These are phyloP conservation scores for Panzeria rudis DNA, from an alignment of 2,888 invertebrate species.

Conservation along the genomic window DNA sequence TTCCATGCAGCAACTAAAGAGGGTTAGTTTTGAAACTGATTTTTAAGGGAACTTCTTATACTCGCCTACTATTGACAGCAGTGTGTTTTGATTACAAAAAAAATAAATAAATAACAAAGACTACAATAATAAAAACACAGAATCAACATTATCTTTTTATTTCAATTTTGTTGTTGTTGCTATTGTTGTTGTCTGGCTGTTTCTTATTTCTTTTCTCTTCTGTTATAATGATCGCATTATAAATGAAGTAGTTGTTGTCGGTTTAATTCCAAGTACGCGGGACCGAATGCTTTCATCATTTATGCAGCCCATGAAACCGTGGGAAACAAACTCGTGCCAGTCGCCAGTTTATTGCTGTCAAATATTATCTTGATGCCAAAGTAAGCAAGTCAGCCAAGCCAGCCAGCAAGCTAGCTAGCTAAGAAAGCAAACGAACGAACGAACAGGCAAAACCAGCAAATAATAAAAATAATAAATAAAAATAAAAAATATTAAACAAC, in stretches of 20 bases:
- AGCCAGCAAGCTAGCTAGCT: slow-evolving; percentile 40
- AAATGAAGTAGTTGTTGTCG: slow-evolving; percentile 72
- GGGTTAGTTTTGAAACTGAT: too few species aligned
- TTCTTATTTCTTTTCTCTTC: slow-evolving; percentile 51
- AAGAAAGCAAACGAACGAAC: slow-evolving; percentile 20
- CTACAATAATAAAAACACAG: slow-evolving; percentile 61
- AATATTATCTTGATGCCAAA: slow-evolving; percentile 83
- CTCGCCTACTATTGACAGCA: neutral
- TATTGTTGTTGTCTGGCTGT: slow-evolving; percentile 50
- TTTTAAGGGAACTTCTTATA: neutral
- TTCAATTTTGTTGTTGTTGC: slow-evolving; percentile 33
- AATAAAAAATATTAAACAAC: slow-evolving; percentile 17
- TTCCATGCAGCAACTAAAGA: too few species aligned
- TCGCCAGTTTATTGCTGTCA: slow-evolving; percentile 83
- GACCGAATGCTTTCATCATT: slow-evolving; percentile 76
- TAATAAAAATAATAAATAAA: slow-evolving; percentile 39
- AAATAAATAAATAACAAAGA: slow-evolving; percentile 43
- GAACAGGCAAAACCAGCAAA: slow-evolving; percentile 34
- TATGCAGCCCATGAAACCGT: slow-evolving; percentile 81
- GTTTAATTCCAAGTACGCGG: slow-evolving; percentile 75
- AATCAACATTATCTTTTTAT: slow-evolving; percentile 70
- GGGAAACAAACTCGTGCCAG: slow-evolving; percentile 84
- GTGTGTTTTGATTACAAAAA: slow-evolving; percentile 7
- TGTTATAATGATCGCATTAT: slow-evolving; percentile 71
- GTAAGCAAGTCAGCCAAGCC: slow-evolving; percentile 59